Base-by-base conservation (phyloP, 2,797 vertebrate genomes). In the Morus bassanus region DNA sequence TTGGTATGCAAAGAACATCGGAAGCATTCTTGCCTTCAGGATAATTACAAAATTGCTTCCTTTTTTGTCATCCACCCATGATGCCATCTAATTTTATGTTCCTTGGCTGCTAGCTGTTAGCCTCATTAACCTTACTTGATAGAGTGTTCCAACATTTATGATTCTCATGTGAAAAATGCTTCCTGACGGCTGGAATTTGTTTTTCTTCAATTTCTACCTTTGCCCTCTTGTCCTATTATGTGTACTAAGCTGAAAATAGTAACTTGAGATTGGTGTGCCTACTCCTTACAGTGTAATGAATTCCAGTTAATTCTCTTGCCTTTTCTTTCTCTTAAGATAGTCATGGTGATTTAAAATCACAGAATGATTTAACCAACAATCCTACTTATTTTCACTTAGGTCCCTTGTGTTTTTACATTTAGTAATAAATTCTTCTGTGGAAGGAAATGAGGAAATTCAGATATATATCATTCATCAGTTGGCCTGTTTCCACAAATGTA, bases 141-240 rank as follows among this genome's bases (percentile, higher is more conserved):
- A 92, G 65, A 91, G n/a, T 3, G 1, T 96, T 96, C 95, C 94
- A 96, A 46, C 93, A 82, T 91, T 90, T 95, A 92, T 95, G 73
- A 97, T 96, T 96, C 93, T 96, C 92, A 86, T 93, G 93, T 96
- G 97, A 97, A 97, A 93, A 96, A 95, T 95, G 60, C 70, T 97
- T 97, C 94, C 95, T 96, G 92, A 88, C 0, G 48, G 54, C 88
- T 96, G 91, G 93, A 96, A 96, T 97, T 96, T 97, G 92, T 96
- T 97, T 96, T 94, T 93, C 89, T 96, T 96, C 95, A 88, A 95
- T 96, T 96, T 94, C 93, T 97, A 96, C 96, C 96, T 97, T 97
- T 95, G 95, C 94, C 94, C 92, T 94, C 94, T 93, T 96, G 94
- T 96, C 76, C 89, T 89, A 76, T 94, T 96, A 60, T 89, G 85